Percentiles rank a stretch among this genome's conserved stretches.
Conservation (phyloP, 1,140 invertebrate genomes). For the Phenacoccus solenopsis region DNA sequence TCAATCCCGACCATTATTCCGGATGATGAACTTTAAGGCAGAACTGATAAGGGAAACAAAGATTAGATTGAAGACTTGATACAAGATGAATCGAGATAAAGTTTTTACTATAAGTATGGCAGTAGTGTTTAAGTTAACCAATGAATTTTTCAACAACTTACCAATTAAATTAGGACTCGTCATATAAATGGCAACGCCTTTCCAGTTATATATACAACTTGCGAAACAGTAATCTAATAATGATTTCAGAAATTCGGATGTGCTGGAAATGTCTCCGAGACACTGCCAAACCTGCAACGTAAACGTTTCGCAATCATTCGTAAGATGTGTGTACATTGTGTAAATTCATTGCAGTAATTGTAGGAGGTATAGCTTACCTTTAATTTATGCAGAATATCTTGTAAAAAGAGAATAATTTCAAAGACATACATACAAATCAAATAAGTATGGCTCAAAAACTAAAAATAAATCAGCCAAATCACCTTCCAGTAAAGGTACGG, state of each 20-base stretch:
- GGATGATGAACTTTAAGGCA: no score
- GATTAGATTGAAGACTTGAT: no score
- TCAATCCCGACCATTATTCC: no score
- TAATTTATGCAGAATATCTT: not conserved
- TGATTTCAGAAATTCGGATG: not conserved
- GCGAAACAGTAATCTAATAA: not conserved
- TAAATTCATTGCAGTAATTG: not conserved
- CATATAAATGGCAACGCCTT: constrained; percentile 14
- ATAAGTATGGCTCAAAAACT: not conserved
- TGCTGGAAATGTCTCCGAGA: not conserved
- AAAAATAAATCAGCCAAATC: constrained; percentile 15
- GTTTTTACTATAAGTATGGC: no score
- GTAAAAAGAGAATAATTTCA: not conserved
- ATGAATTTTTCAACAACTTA: no score
- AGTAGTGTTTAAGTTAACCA: no score
- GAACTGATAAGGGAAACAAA: no score
- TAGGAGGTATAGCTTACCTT: not conserved
- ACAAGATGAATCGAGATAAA: no score
- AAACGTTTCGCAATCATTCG: not conserved
- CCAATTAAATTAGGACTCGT: constrained; percentile 11
- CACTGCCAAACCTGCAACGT: constrained; percentile 16
- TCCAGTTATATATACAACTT: constrained; percentile 10
- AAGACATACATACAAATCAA: not conserved
- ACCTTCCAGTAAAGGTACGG: constrained; percentile 3
- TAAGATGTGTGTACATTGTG: not conserved